phyloP scores from a whole-genome alignment of 1,140 invertebrate genomes.

The Carposina sasakii region DNA sequence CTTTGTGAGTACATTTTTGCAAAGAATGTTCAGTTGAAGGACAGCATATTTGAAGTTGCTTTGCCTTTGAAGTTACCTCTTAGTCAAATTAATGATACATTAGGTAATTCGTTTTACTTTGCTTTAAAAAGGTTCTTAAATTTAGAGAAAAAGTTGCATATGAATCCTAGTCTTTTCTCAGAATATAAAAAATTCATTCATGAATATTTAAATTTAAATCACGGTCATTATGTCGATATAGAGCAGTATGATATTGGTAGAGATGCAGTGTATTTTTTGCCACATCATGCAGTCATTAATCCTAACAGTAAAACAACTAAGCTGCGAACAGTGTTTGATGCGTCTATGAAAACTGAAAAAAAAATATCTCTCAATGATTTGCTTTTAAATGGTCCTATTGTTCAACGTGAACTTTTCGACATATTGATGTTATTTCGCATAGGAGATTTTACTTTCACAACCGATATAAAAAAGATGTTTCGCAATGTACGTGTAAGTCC shows the following conservation, averaged over 20 bases:
- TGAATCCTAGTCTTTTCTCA: conserved; percentile 2
- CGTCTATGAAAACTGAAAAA: not conserved
- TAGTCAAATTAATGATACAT: no score
- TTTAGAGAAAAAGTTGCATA: conserved; percentile 13
- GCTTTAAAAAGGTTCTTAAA: conserved; percentile 13
- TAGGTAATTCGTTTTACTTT: conserved; percentile 15
- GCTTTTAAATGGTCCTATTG: not conserved
- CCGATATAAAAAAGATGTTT: conserved; percentile 9
- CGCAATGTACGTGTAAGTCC: not conserved
- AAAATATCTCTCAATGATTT: not conserved
- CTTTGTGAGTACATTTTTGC: no score
- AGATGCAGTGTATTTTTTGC: conserved; percentile 3
- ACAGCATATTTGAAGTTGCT: no score
- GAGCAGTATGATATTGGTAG: not conserved
- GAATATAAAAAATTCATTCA: conserved; percentile 25
- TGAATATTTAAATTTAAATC: conserved; percentile 21
- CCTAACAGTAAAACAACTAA: not conserved
- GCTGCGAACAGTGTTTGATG: conserved; percentile 1
- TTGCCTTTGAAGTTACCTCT: no score
- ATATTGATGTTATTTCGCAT: not conserved
- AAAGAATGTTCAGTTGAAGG: no score
- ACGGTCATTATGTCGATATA: conserved; percentile 20
- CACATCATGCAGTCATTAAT: conserved; percentile 1
- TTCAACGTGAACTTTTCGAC: not conserved
- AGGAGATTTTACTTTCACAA: not conserved